A percentile compares a stretch with the other conserved stretches of the same genome.
Evolutionary conservation across 1,140 invertebrate genomes (phyloP).

Genomic region (Micrasema minimum): DNA sequence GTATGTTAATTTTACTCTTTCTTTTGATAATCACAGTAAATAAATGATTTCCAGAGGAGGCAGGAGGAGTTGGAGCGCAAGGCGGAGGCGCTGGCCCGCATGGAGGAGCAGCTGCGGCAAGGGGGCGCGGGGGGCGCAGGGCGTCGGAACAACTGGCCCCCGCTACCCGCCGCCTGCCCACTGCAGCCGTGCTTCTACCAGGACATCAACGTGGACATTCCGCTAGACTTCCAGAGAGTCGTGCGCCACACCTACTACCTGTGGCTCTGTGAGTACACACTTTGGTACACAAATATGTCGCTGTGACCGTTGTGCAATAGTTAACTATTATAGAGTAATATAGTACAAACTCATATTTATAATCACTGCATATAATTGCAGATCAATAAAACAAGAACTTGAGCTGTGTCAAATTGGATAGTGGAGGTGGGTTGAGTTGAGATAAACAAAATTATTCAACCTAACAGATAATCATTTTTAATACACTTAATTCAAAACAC

Average conservation of each 20-base stretch:
- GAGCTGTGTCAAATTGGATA: too few relatives aligned
- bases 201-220: slow-evolving; percentile 99
- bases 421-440: too few relatives aligned
- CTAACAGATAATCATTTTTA: too few relatives aligned
- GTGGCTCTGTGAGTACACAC: slow-evolving; percentile 90
- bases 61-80: slow-evolving; percentile 89
- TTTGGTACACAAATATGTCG: not conserved
- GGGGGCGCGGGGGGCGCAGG: slow-evolving; percentile 76
- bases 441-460: too few relatives aligned
- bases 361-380: too few relatives aligned
- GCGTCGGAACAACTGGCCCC: slow-evolving; percentile 97
- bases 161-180: slow-evolving; percentile 90
- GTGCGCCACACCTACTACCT: slow-evolving; percentile 95
- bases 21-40: too few relatives aligned
- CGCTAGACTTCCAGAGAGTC: slow-evolving; percentile 95
- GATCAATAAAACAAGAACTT: too few relatives aligned
- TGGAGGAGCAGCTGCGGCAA: slow-evolving; percentile 86
- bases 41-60: slow-evolving; percentile 67
- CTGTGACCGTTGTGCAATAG: too few relatives aligned
- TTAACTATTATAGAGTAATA: too few relatives aligned
- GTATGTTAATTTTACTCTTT: too few relatives aligned
- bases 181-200: slow-evolving; percentile 99
- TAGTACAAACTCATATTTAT: too few relatives aligned
- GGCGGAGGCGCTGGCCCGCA: slow-evolving; percentile 85
- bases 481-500: too few relatives aligned